Evolutionary conservation across 1,140 invertebrate genomes (phyloP).

Genomic region (Heliconius nattereri): DNA sequence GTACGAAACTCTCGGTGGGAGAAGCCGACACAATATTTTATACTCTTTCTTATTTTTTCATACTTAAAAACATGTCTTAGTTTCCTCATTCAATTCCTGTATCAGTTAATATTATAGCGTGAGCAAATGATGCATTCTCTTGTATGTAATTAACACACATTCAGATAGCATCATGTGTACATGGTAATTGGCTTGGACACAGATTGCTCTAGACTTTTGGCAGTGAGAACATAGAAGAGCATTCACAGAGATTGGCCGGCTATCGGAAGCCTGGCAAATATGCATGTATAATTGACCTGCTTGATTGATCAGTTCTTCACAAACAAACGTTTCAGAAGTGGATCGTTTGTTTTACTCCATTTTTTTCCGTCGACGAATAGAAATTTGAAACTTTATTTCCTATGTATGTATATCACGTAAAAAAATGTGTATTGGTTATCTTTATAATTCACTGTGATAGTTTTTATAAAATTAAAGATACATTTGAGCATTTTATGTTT

Average conservation of each 20-base stretch:
- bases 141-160: neutral
- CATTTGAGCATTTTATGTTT: too few relatives aligned
- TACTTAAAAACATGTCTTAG: too few relatives aligned
- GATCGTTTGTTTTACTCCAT: neutral
- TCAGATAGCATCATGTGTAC: neutral
- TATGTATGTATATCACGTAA: neutral
- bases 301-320: slow-evolving; percentile 14
- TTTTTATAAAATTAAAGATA: too few relatives aligned
- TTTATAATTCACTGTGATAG: neutral
- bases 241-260: slow-evolving; percentile 21
- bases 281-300: slow-evolving; percentile 2
- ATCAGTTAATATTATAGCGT: too few relatives aligned
- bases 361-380: neutral
- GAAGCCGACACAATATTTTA: too few relatives aligned
- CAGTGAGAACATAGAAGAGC: slow-evolving; percentile 18
- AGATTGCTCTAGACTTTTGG: slow-evolving; percentile 4
- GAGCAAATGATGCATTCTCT: too few relatives aligned
- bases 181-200: slow-evolving; percentile 20
- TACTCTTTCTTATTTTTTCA: too few relatives aligned
- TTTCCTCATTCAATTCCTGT: too few relatives aligned
- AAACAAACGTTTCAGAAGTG: slow-evolving; percentile 4
- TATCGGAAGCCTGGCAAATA: slow-evolving; percentile 2
- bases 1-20: too few relatives aligned
- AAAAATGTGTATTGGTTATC: neutral
- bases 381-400: neutral